Base-by-base conservation (phyloP, 2,113 vertebrate genomes). In the Ageneiosus marmoratus region DNA sequence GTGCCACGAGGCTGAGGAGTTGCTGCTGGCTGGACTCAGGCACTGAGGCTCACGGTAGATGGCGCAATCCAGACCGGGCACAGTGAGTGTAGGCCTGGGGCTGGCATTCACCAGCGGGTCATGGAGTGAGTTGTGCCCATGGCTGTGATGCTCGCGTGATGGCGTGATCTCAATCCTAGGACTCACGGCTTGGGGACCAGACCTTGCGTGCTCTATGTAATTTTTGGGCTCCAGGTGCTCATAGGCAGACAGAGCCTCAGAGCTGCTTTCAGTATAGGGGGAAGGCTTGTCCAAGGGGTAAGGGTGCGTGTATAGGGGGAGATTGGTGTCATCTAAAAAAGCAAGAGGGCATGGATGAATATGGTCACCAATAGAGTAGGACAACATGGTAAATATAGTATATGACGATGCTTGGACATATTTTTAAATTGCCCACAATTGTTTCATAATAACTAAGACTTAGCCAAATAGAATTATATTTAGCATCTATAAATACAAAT, bases 1-100 rank as follows among this genome's bases (percentile, higher is more conserved):
- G 92, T 99, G 95, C 96, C 98, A 99, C 94, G 97, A 98, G 95
- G 97, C 94, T 92, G 98, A 99, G 83, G 98, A 99, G 91, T 96
- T 97, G 91, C 97, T 99, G 93, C 97, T 98, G 92, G 96, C 97
- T 1, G 98, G 98, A 91, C 98, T 99, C 94, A 99, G 92, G 95
- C 98, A 99, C 95, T 95, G 95, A 73, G 97, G 96, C 91, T 99
- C 97, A 81, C 98, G 95, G 92, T 98, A 99, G 90, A 92, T 91
- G 0, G 91, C 88, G 88, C 80, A 91, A 29, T 99, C 97, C 89
- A 96, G 96, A 89, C 97, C 97, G 0, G 97, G 97, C 86, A 99
- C 97, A 0, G 96, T 96, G 92, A 99, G 94, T 48, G 97, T 98
- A 92, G 97, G 94, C 91, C 97, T 91, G 34, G 97, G 96, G 93